Percentiles rank a stretch among this genome's conserved stretches.
phyloP scores from a whole-genome alignment of 2,113 vertebrate species.

The Colius striatus region DNA sequence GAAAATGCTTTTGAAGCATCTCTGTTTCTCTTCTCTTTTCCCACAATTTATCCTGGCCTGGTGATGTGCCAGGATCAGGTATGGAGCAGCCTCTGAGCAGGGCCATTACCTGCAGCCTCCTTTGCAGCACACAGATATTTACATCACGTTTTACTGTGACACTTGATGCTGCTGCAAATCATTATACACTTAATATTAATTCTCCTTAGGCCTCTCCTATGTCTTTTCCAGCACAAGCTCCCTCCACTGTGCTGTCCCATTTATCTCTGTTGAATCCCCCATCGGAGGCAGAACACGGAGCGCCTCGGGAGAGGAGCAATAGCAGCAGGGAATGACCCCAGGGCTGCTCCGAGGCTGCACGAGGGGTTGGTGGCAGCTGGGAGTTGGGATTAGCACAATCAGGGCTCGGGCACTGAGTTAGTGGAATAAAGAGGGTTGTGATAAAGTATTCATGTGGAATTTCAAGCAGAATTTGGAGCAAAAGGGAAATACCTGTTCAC shows the following conservation, averaged over 20 bases:
- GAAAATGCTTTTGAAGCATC: background rate
- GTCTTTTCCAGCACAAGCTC: background rate
- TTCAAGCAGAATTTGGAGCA: rapidly evolving
- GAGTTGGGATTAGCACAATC: rapidly evolving
- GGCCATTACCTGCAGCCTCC: background rate
- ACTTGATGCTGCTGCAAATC: background rate
- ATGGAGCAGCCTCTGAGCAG: background rate
- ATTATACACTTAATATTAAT: background rate
- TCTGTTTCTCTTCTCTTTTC: background rate
- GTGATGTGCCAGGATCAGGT: background rate
- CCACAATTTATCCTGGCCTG: background rate
- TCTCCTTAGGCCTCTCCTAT: background rate
- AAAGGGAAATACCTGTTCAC: rapidly evolving
- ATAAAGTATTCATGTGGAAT: rapidly evolving
- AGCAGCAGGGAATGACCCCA: background rate
- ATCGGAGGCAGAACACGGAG: rapidly evolving
- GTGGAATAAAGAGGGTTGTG: rapidly evolving
- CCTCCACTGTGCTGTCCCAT: rapidly evolving
- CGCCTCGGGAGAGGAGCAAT: background rate
- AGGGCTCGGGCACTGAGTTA: rapidly evolving
- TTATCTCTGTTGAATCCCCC: rapidly evolving
- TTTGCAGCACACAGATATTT: background rate
- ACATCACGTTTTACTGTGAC: background rate
- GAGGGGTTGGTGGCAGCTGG: background rate
- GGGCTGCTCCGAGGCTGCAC: background rate